Conservation (phyloP, 2,888 invertebrate species). For the Tetropium fuscum region DNA sequence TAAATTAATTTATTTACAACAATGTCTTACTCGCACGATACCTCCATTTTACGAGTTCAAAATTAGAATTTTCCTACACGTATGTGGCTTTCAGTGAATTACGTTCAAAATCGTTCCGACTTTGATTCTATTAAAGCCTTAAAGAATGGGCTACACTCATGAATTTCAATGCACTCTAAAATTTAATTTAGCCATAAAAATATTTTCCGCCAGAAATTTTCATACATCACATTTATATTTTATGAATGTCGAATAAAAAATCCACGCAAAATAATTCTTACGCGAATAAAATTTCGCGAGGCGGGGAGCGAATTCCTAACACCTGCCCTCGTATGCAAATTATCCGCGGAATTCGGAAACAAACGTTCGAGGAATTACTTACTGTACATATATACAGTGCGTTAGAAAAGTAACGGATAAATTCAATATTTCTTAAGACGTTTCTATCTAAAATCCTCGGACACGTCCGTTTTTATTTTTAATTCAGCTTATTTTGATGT, state of each 20-base stretch:
- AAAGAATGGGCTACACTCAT: constrained; percentile 22
- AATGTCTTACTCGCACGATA: too few species aligned
- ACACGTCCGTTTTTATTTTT: too few species aligned
- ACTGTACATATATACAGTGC: too few species aligned
- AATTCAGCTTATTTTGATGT: too few species aligned
- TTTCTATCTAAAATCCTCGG: too few species aligned
- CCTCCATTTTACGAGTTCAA: background rate
- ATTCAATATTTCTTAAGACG: too few species aligned
- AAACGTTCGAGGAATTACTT: background rate
- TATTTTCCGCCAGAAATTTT: constrained; percentile 27
- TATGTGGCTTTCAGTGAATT: background rate
- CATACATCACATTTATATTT: constrained; percentile 34
- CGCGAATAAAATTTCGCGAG: constrained; percentile 27
- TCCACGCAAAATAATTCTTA: constrained; percentile 28
- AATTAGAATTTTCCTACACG: background rate
- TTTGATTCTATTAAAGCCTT: constrained; percentile 24
- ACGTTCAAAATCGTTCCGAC: constrained; percentile 1
- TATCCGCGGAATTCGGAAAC: constrained; percentile 16
- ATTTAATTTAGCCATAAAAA: constrained; percentile 32
- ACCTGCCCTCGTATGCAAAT: constrained; percentile 16
- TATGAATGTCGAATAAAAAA: constrained; percentile 34
- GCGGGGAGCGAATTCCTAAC: constrained; percentile 14
- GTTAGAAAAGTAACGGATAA: too few species aligned
- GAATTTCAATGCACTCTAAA: constrained; percentile 30
- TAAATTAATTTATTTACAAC: too few species aligned